Conservation (phyloP, 2,113 vertebrate species). For the Bungarus multicinctus region DNA sequence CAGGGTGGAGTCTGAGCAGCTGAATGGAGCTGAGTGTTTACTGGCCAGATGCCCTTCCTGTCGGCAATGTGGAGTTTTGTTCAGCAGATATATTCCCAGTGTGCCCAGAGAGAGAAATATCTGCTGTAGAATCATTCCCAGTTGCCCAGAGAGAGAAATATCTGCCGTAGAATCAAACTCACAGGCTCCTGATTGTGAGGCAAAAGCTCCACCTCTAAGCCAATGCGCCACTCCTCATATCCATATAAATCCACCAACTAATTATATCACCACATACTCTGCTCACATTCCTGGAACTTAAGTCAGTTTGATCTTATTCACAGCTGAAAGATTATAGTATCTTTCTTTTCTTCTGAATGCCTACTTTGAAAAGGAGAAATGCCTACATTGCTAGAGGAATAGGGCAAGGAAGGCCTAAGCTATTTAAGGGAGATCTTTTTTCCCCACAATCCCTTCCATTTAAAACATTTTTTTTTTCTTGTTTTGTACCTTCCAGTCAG, state of each 20-base stretch:
- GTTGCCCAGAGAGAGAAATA: no score
- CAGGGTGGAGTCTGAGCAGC: no score
- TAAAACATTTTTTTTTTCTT: not conserved
- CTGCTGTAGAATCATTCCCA: no score
- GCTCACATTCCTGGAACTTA: not conserved
- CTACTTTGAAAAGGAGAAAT: not conserved
- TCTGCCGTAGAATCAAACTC: no score
- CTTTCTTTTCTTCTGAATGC: not conserved
- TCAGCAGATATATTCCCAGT: no score
- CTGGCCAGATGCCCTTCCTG: no score
- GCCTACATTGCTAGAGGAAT: not conserved
- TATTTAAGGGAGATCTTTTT: not conserved
- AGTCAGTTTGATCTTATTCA: not conserved
- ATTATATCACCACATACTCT: not conserved
- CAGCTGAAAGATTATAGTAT: not conserved
- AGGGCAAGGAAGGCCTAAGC: not conserved
- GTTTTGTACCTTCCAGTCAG: not conserved
- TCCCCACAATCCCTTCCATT: not conserved
- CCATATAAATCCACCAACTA: not conserved
- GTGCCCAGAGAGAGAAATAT: no score
- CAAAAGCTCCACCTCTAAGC: no score
- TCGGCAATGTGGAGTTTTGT: no score
- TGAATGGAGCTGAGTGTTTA: no score
- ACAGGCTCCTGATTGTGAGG: no score
- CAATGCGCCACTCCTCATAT: not conserved